A percentile compares a stretch with the other conserved stretches of the same genome.
Conservation (phyloP, 2,888 invertebrate genomes). For the Holacanthella duospinosa region DNA sequence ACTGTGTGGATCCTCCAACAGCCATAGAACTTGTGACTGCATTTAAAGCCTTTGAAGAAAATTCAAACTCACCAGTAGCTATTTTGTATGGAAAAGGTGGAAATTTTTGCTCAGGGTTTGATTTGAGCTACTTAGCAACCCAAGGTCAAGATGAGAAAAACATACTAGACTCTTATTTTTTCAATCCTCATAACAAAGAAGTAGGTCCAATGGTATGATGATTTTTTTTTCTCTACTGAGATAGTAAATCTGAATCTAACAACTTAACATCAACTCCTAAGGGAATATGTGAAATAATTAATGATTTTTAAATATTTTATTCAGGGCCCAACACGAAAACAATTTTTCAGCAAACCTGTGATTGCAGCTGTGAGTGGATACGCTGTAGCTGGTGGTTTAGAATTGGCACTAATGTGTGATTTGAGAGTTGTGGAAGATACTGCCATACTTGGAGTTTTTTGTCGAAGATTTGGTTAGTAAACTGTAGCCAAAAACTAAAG, state of each 20-base stretch:
- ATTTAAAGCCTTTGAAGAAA: conserved; percentile 67
- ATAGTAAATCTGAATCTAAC: too few relatives aligned
- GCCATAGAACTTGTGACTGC: conserved; percentile 58
- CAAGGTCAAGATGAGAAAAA: conserved; percentile 38
- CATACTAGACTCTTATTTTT: conserved; percentile 16
- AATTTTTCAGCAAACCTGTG: conserved; percentile 70
- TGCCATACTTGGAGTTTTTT: conserved; percentile 74
- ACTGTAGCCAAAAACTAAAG: too few relatives aligned
- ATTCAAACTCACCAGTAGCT: conserved; percentile 57
- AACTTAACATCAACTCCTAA: too few relatives aligned
- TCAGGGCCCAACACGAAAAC: conserved; percentile 57
- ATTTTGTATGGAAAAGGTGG: conserved; percentile 86
- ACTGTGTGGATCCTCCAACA: conserved; percentile 65
- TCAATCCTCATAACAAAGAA: conserved; percentile 24
- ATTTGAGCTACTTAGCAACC: conserved; percentile 61
- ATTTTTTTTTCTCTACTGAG: too few relatives aligned
- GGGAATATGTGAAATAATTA: too few relatives aligned
- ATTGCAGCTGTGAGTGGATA: conserved; percentile 84
- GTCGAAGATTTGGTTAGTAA: conserved; percentile 66
- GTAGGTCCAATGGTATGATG: conserved; percentile 48
- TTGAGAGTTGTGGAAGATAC: conserved; percentile 75
- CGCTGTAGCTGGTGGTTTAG: conserved; percentile 82
- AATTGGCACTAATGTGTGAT: conserved; percentile 84
- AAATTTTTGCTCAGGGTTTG: conserved; percentile 85
- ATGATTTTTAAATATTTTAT: conserved; percentile 9